Percentiles rank a stretch among this genome's conserved stretches.
Evolutionary conservation across 2,888 invertebrate genomes (phyloP).

Genomic region (Drosophila meridionalis): DNA sequence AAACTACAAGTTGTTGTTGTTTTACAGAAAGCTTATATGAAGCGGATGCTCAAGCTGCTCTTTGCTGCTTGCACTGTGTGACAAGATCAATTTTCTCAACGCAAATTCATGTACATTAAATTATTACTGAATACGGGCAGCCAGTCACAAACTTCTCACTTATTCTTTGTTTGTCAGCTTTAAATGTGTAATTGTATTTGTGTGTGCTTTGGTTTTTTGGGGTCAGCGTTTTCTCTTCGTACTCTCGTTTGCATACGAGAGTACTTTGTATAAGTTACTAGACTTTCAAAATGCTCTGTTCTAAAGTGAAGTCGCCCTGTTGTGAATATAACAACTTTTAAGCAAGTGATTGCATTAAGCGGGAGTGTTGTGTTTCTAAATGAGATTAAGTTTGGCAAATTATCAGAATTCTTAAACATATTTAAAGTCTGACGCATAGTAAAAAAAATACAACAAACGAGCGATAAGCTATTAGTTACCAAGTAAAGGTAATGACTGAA

Average conservation of each 20-base stretch:
- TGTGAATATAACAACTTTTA: neutral
- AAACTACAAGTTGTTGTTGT: slow-evolving; percentile 21
- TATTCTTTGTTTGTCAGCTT: slow-evolving; percentile 42
- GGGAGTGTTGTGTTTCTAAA: neutral
- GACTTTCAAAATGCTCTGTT: slow-evolving; percentile 21
- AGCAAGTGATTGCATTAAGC: slow-evolving; percentile 1
- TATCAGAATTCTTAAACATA: slow-evolving; percentile 4
- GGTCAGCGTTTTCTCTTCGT: slow-evolving; percentile 57
- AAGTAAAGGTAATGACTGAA: slow-evolving; percentile 4
- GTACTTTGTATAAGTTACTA: slow-evolving; percentile 35
- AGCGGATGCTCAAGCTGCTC: slow-evolving; percentile 33
- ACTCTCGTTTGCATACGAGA: slow-evolving; percentile 45
- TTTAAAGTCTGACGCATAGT: slow-evolving; percentile 38
- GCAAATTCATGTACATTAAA: slow-evolving; percentile 3
- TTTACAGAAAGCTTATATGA: slow-evolving; percentile 21
- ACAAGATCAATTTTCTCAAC: slow-evolving; percentile 22
- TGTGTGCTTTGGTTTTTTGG: slow-evolving; percentile 40
- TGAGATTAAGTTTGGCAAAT: neutral
- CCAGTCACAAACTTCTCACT: slow-evolving; percentile 20
- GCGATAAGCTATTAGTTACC: slow-evolving; percentile 38
- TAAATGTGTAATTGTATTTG: slow-evolving; percentile 16
- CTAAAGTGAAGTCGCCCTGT: neutral
- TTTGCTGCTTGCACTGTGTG: slow-evolving; percentile 55
- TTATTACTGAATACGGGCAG: slow-evolving; percentile 18
- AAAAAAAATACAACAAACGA: neutral